These are phyloP conservation scores for Acanthosepion lycidas DNA, from an alignment of 2,888 invertebrate species.

Conservation along the genomic window DNA sequence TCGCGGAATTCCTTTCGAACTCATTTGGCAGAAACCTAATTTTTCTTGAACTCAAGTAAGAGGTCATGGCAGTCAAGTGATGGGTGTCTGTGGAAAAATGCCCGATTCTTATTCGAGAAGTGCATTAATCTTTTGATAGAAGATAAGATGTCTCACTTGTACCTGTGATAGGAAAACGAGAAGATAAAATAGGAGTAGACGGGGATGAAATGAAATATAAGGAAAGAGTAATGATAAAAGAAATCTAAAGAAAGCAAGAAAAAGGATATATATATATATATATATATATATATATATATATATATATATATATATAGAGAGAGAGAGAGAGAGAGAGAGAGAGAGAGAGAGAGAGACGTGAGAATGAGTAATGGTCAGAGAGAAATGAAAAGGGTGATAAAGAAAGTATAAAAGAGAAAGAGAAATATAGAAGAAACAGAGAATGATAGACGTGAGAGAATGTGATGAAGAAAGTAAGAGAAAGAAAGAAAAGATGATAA, in stretches of 20 bases:
- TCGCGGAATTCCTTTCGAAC: background rate
- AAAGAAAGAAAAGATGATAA: background rate
- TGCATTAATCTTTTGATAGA: background rate
- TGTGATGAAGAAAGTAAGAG: no score
- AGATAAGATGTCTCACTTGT: background rate
- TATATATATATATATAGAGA: background rate
- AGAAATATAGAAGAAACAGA: no score
- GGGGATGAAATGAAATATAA: background rate
- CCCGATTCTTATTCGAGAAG: background rate
- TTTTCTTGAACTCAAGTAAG: background rate
- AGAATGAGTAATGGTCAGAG: no score
- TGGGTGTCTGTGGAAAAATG: background rate
- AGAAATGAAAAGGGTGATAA: no score
- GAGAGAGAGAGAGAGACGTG: no score
- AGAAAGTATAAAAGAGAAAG: no score
- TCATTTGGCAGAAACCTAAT: background rate
- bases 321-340: no score
- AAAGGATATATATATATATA: background rate
- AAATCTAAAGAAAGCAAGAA: background rate
- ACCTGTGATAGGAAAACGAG: background rate
- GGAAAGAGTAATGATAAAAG: background rate
- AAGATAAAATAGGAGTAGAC: background rate
- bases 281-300: no score
- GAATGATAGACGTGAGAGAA: no score
- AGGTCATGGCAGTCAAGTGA: background rate